Base-by-base conservation (phyloP, 64 coral and sea anemone genomes). In the Montipora foliosa region DNA sequence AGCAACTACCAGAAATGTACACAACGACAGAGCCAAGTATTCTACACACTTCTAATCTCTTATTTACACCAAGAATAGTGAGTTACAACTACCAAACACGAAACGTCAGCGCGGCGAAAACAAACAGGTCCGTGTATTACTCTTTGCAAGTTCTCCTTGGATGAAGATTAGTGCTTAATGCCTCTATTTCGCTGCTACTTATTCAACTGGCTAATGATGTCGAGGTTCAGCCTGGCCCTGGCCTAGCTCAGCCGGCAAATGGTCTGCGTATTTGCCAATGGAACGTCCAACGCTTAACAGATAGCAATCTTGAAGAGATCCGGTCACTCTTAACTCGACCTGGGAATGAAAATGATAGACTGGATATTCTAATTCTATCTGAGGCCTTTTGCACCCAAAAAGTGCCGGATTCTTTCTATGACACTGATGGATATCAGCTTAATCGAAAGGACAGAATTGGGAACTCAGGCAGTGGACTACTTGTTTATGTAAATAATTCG, bases 181-280 rank as follows among this genome's bases (percentile, higher is more conserved):
- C 75, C 75, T 46, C 75, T 2, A 46, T 77, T 47, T 77, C 44
- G 46, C 75, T 77, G 45, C 29, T 46, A 77, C 75, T 46, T 15
- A 77, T 77, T 77, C 29, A 77, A 46, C 75, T 77, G 75, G 75
- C 29, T 77, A 71, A 77, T 77, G 75, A 77, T 77, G 29, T 77
- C 4, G 44, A 77, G 8, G 45, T 77, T 77, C 75, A 77, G 75
- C 75, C 75, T 47, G 75, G 75, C 45, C 75, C 75, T 47, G 37
- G 75, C 16, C 75, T 12, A 78, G 37, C 45, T 78, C 37, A 78
- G 75, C 8, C 22, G 25, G 25, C 45, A 47, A 78, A 78, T 4
- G 44, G 44, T 47, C 75, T 14, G 75, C 75, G 22, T 24, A 74
- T 74, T 74, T 74, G 71, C 29, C 71, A n/a, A 74, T 74, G 71